Base-by-base conservation (phyloP, 2,797 vertebrate species). In the Bryconaethiops microstoma region DNA sequence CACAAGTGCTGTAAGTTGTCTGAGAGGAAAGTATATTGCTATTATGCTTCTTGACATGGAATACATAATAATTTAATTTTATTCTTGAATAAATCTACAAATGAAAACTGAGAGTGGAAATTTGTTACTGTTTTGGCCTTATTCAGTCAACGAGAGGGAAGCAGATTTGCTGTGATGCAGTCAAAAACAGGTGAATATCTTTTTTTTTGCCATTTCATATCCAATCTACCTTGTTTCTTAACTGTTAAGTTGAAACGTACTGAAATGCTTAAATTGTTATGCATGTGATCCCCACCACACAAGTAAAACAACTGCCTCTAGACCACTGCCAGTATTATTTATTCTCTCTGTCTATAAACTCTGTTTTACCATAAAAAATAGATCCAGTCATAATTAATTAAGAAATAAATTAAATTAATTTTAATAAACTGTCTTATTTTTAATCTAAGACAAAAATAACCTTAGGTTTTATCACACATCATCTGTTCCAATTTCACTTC, bases 171-270 rank as follows among this genome's bases (percentile, higher is more conserved):
- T 48, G 85, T 87, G 54, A 78, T 73, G 8, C 75, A 21, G 16
- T 87, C 87, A 39, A 87, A 82, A 84, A 87, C 79, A 83, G 87
- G 87, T 88, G 57, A 74, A 73, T n/a, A 35, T 5, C 14, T n/a
- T 67, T 42, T 67, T 42, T 35, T 55, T 72, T 72, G 6, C 48
- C 69, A 48, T 12, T 48, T 48, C 45, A 8, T 12, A 8, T 54
- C 3, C 54, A 10, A 2, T 23, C 25, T 71, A 9, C 9, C 7
- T 29, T 16, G 4, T 59, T 8, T n/a, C 2, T 59, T 21, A 59
- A 59, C 35, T 35, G 35, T 35, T 35, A 35, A 29, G 42, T 45
- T 10, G 1, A 45, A 45, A 48, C 12, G 8, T 48, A 48, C 35
- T 48, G 45, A 48, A 8, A 48, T 8, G 45, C 7, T 12, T 48